Evolutionary conservation across 2,113 vertebrate species (phyloP), one percentile per base, ranked within the genome.

Genomic region (Delphinapterus leucas): DNA sequence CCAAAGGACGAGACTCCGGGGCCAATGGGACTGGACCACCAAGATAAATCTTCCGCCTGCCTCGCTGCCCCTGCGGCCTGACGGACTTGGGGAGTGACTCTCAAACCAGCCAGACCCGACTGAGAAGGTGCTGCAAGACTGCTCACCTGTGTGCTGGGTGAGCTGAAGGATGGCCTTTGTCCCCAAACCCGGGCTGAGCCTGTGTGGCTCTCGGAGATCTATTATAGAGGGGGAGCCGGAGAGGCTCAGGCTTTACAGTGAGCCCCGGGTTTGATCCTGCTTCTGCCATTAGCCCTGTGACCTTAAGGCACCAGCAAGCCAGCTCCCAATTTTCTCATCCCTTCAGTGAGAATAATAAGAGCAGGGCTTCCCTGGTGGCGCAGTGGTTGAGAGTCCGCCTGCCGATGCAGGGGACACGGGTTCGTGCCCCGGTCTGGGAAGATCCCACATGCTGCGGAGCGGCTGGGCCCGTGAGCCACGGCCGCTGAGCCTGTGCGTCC

Each of bases 11-110:
- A 61, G 17, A 49, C 63, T 6, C 49, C 3, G 17, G 44, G 10
- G 28, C 6, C 1, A 0, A 31, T 41, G 21, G n/a, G 38, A 61
- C 25, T 31, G 4, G 82, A 38, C 31, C 11, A 25, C 77, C 0
- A 3, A 28, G 76, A 73, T 17, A 67, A 55, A 63, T 18, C 8
- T 25, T 38, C 44, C 2, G 0, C 33, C 33, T 8, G 23, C 38
- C 33, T 15, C 8, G 44, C 38, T 47, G 41, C 15, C 20, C 6
- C 41, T 5, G 31, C 0, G 21, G 41, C 31, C 68, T 5, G 49
- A 41, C 21, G 3, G 41, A 36, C 3, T 0, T 1, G 5, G 12
- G 38, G 49, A n/a, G 41, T 1, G 70, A 26, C 11, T 65, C 9
- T 70, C 60, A 15, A 10, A 4, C 47, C 31, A 7, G 28, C 33